Evolutionary conservation across 2,888 invertebrate genomes (phyloP), one percentile per base, ranked within the genome.

Genomic region (Drosophila robusta): DNA sequence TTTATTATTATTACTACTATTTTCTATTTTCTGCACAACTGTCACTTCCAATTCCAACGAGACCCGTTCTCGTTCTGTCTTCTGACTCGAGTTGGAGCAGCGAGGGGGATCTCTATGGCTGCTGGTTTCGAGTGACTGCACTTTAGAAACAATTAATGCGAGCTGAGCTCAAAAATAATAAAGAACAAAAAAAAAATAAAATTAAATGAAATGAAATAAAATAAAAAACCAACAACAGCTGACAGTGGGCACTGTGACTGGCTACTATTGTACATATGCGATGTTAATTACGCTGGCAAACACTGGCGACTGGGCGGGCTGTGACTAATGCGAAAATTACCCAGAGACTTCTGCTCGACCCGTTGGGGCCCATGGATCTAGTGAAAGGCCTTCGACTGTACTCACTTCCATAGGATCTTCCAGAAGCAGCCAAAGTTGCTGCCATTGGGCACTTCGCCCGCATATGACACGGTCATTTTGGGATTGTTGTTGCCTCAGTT

Each of bases 401-500:
- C 96, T 96, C 93, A 97, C 96, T 96, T 97, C 94, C 95, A 94
- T 90, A 97, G 94, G 92, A 97, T 97, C 93, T 96, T 95, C 97
- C 97, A 97, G 93, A 97, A 97, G 93, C 97, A 97, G 91, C 97
- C 97, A 91, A 97, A 97, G 93, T 96, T 96, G 94, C 97, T 97
- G 91, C 97, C 97, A 93, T 97, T 97, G 81, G 97, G 97, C 90
- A 97, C 97, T 93, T 97, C 96, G 90, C 96, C 96, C 89, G 97
- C 96, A 93, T 97, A 97, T 65, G 97, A 96, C 91, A 97, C 95
- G 90, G 97, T 97, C 97, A 97, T 97, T 56, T 85, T 89, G 49
- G 41, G 58, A 45, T 50, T 44, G 46, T 56, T 22, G 22, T 11
- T 2, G 22, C 22, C 4, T 42, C 5, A 12, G 41, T 22, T 42